Evolutionary conservation across 2,797 vertebrate genomes (phyloP), one percentile per base, ranked within the genome.

Genomic region (Microhierax caerulescens): DNA sequence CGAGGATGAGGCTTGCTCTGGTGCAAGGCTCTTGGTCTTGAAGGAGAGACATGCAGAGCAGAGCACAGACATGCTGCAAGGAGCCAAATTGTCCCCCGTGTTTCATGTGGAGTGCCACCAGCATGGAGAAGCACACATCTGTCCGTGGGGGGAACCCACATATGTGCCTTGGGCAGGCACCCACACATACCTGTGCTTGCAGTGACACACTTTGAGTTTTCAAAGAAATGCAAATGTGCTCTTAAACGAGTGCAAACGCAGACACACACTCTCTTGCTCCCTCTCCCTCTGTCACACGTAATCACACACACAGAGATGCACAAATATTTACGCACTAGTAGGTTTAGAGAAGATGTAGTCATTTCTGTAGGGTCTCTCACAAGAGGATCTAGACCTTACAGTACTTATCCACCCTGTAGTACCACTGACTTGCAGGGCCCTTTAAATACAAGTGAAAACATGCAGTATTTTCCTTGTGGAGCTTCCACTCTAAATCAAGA

Each of bases 101-200:
- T 63, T 22, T 50, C 32, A 27, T 2, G 3, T 5, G 16, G 17
- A 34, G 60, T 56, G 36, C 9, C 57, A 68, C 32, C 56, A 89
- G 21, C 53, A 3, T 2, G 5, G 25, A 45, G 47, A 24, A 24
- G 16, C 51, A 14, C 43, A 7, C 2, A 0, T 3, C 0, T 0
- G 9, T n/a, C 5, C 51, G 32, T 10, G 18, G 61, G 25, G 56
- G 27, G 73, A 80, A 34, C 11, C 32, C 41, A 57, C 11, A 4
- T 28, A 7, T 18, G 16, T 47, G 25, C 59, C 47, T 48, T 43
- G 30, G 70, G 37, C 73, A 70, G 22, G 25, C 43, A 18, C 30
- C 16, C 30, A 61, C 36, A 18, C 3, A 1, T 27, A 23, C 20
- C 39, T 59, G 34, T 64, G 56, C 61, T 36, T 56, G 54, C 43